phyloP scores from a whole-genome alignment of 53 echinoderm and acorn worm species.

The Echinometra lucunter region DNA sequence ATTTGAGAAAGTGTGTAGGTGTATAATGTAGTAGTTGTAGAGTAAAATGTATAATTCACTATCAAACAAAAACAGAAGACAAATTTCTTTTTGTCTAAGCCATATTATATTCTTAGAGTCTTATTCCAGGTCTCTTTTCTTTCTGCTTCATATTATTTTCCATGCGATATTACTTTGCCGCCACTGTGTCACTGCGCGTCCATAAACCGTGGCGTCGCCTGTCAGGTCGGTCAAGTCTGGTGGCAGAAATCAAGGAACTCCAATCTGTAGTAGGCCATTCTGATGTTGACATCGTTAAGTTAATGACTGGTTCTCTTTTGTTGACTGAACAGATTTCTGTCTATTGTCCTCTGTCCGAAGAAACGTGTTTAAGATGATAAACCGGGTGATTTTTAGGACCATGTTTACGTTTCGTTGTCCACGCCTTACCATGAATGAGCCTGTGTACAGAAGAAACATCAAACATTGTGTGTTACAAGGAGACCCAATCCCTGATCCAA shows the following conservation, averaged over 20 bases:
- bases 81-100: no score
- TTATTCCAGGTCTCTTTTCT: not conserved
- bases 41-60: no score
- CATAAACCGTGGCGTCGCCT: constrained; percentile 30
- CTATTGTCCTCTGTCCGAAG: constrained; percentile 7
- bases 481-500: no score
- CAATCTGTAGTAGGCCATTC: not conserved
- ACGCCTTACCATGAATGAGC: not conserved
- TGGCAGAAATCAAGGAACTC: not conserved
- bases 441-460: not conserved
- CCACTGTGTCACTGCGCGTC: not conserved
- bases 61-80: no score
- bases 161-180: not conserved
- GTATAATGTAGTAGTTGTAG: no score
- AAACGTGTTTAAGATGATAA: constrained; percentile 50
- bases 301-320: constrained; percentile 3
- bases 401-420: constrained; percentile 26
- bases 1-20: no score
- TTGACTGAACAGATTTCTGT: constrained; percentile 18
- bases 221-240: not conserved
- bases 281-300: constrained; percentile 31
- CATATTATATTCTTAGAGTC: no score
- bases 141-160: not conserved
- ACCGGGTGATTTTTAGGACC: constrained; percentile 48
- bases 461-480: not conserved